Percentiles rank a stretch among this genome's conserved stretches.
Conservation (phyloP, 2,797 vertebrate species). For the Yasuhikotakia modesta region DNA sequence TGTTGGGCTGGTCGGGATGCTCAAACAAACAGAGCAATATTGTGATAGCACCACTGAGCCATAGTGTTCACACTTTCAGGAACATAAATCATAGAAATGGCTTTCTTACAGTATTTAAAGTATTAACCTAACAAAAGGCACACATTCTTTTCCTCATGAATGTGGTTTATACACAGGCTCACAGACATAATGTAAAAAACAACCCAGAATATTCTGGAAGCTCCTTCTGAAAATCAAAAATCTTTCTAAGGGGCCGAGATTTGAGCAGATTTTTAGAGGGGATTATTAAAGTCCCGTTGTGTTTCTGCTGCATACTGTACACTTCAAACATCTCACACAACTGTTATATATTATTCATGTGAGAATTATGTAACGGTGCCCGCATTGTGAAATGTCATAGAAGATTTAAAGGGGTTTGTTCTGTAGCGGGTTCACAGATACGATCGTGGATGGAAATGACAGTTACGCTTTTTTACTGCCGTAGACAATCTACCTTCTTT, state of each 20-base stretch:
- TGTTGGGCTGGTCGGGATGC: too few species aligned
- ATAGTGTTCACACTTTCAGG: too few species aligned
- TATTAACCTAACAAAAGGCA: too few species aligned
- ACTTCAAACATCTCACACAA: slow-evolving; percentile 40
- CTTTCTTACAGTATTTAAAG: too few species aligned
- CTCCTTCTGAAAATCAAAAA: not conserved
- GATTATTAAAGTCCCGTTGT: slow-evolving; percentile 33
- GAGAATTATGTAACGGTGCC: slow-evolving; percentile 47
- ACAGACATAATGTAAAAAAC: not conserved
- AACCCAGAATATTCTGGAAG: not conserved
- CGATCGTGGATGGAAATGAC: slow-evolving; percentile 42
- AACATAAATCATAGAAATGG: too few species aligned
- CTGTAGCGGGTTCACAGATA: slow-evolving; percentile 28
- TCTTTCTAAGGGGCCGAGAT: slow-evolving; percentile 16
- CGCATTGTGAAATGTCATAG: slow-evolving; percentile 33
- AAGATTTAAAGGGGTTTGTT: slow-evolving; percentile 30
- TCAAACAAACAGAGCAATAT: too few species aligned
- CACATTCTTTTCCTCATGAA: not conserved
- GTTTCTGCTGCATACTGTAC: slow-evolving; percentile 35
- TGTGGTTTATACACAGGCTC: not conserved
- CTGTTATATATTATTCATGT: slow-evolving; percentile 54
- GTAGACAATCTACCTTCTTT: slow-evolving; percentile 20
- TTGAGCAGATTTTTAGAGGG: slow-evolving; percentile 30
- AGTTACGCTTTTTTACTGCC: slow-evolving; percentile 14
- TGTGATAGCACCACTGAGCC: too few species aligned